Percentiles rank a stretch among this genome's conserved stretches.
Evolutionary conservation across 2,888 invertebrate species (phyloP).

Genomic region (Ormia ochracea): DNA sequence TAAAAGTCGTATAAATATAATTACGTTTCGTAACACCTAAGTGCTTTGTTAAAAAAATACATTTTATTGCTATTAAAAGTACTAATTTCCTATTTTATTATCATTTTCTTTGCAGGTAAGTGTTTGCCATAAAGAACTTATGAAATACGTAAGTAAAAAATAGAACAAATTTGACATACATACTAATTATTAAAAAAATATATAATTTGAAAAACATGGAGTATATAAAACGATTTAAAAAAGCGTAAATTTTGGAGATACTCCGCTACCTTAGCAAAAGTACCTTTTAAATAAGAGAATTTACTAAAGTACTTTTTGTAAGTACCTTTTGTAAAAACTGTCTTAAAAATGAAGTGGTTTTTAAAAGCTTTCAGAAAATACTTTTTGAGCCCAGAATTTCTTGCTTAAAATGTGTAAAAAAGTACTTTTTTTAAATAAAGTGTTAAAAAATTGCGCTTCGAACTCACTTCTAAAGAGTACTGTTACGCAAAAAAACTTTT

Average conservation of each 20-base stretch:
- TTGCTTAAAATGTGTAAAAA: too few relatives aligned
- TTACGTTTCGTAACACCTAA: constrained; percentile 7
- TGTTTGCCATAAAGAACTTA: constrained; percentile 40
- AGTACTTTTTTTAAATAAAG: too few relatives aligned
- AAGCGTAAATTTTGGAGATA: too few relatives aligned
- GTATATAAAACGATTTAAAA: too few relatives aligned
- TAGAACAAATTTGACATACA: not conserved
- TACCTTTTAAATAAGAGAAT: not conserved
- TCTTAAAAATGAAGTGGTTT: too few relatives aligned
- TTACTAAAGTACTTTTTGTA: not conserved
- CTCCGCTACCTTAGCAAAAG: not conserved
- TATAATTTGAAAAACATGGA: not conserved
- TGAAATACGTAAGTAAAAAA: constrained; percentile 41
- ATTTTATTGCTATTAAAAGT: constrained; percentile 62
- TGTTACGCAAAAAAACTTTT: too few relatives aligned
- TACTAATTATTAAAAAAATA: not conserved
- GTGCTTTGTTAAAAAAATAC: not conserved
- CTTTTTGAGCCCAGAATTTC: too few relatives aligned
- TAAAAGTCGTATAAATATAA: too few relatives aligned
- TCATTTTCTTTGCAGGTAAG: constrained; percentile 52
- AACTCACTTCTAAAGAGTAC: too few relatives aligned
- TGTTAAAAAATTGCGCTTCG: too few relatives aligned
- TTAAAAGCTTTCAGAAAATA: too few relatives aligned
- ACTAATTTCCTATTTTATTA: constrained; percentile 66
- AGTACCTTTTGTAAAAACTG: too few relatives aligned